Conservation (phyloP, 2,113 vertebrate genomes). For the Fukomys damarensis region DNA sequence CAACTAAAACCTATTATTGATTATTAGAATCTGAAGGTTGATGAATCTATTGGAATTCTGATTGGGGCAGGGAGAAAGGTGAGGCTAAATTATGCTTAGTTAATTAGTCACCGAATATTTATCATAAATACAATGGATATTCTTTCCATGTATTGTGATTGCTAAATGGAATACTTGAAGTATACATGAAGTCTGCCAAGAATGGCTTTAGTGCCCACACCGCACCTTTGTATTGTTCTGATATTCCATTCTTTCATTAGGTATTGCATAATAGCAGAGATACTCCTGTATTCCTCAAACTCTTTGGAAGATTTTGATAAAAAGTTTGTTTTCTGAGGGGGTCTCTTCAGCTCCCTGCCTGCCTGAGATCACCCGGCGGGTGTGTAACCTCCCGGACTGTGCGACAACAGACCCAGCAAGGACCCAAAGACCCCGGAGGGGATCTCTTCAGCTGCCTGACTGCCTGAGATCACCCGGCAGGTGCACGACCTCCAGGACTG, state of each 20-base stretch:
- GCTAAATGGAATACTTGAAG: constrained; percentile 11
- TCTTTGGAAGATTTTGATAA: constrained; percentile 24
- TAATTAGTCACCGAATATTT: constrained; percentile 43
- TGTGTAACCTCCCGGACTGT: too few species aligned
- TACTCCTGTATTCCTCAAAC: neutral
- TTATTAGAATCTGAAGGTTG: constrained; percentile 17
- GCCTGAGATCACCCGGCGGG: too few species aligned
- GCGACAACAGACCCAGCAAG: too few species aligned
- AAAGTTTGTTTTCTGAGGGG: too few species aligned
- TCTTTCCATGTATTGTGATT: neutral
- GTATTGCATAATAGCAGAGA: neutral
- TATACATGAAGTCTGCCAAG: constrained; percentile 16
- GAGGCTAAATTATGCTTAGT: neutral
- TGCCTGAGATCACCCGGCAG: too few species aligned
- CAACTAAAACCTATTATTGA: constrained; percentile 46
- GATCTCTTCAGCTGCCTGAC: too few species aligned
- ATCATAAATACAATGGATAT: neutral
- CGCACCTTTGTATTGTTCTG: neutral
- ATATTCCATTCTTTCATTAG: constrained; percentile 18
- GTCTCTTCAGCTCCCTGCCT: too few species aligned
- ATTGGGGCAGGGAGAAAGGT: neutral
- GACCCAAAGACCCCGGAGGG: too few species aligned
- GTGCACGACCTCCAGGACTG: too few species aligned
- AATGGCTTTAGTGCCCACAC: neutral
- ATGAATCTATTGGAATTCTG: constrained; percentile 45